These are phyloP conservation scores for Echinarachnius parma DNA, from an alignment of 53 echinoderm and acorn worm genomes.

Conservation along the genomic window DNA sequence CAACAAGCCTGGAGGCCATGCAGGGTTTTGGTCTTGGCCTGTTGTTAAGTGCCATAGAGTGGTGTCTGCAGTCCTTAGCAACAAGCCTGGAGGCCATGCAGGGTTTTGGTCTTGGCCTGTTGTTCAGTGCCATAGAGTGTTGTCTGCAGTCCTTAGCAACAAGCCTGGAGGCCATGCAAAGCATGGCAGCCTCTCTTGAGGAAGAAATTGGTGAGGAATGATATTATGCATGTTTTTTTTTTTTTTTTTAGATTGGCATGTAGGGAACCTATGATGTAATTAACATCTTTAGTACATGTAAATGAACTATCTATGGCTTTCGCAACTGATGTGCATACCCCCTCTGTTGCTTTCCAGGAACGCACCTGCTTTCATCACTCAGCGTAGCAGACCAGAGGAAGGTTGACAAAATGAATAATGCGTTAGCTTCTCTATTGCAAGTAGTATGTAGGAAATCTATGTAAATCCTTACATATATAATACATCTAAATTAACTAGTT, in stretches of 20 bases:
- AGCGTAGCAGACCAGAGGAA: conserved; percentile 94
- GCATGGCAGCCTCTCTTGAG: conserved; percentile 78
- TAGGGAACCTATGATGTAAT: neutral
- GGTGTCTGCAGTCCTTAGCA: conserved; percentile 75
- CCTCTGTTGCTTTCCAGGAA: conserved; percentile 60
- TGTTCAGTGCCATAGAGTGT: conserved; percentile 94
- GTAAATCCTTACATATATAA: too few species aligned
- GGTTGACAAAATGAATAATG: conserved; percentile 89
- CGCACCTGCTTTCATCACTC: conserved; percentile 86
- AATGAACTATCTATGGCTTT: conserved; percentile 2
- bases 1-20: conserved; percentile 95
- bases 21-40: too few species aligned
- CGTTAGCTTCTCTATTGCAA: too few species aligned
- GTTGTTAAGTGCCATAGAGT: too few species aligned
- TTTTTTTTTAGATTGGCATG: too few species aligned
- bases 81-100: conserved; percentile 96
- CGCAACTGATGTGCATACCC: neutral
- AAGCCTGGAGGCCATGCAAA: conserved; percentile 96
- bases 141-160: conserved; percentile 78
- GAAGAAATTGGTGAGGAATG: conserved; percentile 97
- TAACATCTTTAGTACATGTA: neutral
- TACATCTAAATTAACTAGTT: too few species aligned
- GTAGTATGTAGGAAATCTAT: too few species aligned
- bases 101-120: too few species aligned
- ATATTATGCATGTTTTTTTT: too few species aligned